Base-by-base conservation (phyloP, 2,888 invertebrate species). In the Tholera decimalis region DNA sequence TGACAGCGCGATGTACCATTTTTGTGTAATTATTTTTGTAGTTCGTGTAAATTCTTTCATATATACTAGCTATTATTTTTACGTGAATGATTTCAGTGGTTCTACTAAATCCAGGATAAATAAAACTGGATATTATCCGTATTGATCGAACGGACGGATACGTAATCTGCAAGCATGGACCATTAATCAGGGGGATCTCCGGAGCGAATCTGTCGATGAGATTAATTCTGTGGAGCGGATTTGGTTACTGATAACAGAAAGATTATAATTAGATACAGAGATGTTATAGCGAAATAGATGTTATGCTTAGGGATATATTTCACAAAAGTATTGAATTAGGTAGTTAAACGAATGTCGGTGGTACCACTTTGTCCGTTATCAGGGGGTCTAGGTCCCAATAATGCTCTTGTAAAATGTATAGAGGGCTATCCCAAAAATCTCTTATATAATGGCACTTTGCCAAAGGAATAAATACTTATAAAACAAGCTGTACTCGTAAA, bases 141-240 rank as follows among this genome's bases (percentile, higher is more conserved):
- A 57, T 57, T 24, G 66, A 77, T 82, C 37, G 55, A 37, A 37
- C 26, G 55, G 41, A 37, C 26, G 54, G 63, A 59, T 68, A 46
- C 41, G 44, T 75, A 75, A 79, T 57, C 68, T 47, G 24, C 9
- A 35, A 13, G 11, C 39, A 51, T 24, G 62, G 43, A 43, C 59
- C 58, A 75, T 75, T 64, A 73, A 73, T 77, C 54, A 28, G 24
- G 55, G 76, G 76, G 69, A 70, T 74, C 73, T 53, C 56, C 61
- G 74, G 6, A 70, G 49, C 75, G 63, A 78, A 77, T 80, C 51
- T 47, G 65, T 51, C 47, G 69, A 79, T 75, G 69, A 58, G 77
- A 83, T 81, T 77, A 81, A 82, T 77, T 69, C 39, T 44, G 62
- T 51, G 24, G 41, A 49, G 47, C 60, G 49, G 71, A 76, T 79